Evolutionary conservation across 2,113 vertebrate species (phyloP).

Genomic region (Callopanchax toddi): DNA sequence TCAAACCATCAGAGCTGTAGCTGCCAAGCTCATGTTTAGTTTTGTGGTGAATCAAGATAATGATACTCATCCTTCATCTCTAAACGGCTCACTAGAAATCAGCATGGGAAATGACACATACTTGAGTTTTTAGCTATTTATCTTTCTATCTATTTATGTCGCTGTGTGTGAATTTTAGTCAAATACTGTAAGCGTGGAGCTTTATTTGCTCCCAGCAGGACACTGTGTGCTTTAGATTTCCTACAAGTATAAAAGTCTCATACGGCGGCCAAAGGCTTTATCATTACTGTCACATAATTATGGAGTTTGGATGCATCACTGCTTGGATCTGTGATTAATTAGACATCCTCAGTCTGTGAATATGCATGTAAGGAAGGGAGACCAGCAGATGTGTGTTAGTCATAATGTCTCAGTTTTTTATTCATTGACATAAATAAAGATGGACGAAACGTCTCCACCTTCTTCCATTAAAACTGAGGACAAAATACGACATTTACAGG

Average conservation of each 20-base stretch:
- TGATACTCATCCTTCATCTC: slow-evolving; percentile 26
- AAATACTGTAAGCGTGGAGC: no score
- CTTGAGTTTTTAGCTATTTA: slow-evolving; percentile 11
- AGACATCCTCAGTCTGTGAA: slow-evolving; percentile 5
- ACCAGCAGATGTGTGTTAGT: not conserved
- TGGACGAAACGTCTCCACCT: no score
- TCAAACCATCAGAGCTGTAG: slow-evolving; percentile 51
- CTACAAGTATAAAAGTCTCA: slow-evolving; percentile 4
- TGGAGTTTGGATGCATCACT: slow-evolving; percentile 23
- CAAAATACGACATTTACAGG: no score
- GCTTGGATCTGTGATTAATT: slow-evolving; percentile 11
- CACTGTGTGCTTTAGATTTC: not conserved
- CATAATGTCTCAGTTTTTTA: not conserved
- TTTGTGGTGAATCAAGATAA: slow-evolving; percentile 32
- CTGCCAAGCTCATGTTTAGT: slow-evolving; percentile 43
- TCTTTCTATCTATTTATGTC: slow-evolving; percentile 8
- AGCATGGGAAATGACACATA: slow-evolving; percentile 12
- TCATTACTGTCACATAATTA: slow-evolving; percentile 25
- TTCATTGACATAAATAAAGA: no score
- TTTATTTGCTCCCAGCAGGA: not conserved
- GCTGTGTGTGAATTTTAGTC: not conserved
- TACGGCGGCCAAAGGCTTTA: slow-evolving; percentile 10
- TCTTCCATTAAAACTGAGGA: no score
- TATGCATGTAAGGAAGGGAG: not conserved
- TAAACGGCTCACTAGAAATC: no score